phyloP scores from a whole-genome alignment of 2,113 vertebrate genomes.

The Erythrocebus patas region DNA sequence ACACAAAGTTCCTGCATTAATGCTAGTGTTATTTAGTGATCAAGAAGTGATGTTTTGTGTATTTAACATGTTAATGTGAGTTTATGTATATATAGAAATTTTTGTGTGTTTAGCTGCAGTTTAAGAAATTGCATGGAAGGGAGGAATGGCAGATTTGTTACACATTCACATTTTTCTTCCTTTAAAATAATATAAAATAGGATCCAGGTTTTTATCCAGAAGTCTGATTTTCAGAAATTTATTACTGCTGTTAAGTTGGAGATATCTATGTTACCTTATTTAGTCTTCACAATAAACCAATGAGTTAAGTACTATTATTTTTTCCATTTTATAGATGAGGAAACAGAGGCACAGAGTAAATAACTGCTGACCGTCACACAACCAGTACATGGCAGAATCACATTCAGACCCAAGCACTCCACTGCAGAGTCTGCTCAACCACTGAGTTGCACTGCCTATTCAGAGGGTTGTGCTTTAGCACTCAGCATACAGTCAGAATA shows the following conservation, averaged over 20 bases:
- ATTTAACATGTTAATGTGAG: background rate
- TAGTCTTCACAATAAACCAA: background rate
- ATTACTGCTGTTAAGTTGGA: background rate
- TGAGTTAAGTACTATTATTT: background rate
- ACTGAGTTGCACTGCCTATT: background rate
- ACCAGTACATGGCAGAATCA: background rate
- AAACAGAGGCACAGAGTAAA: background rate
- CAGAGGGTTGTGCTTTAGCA: background rate
- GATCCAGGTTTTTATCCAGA: background rate
- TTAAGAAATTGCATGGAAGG: background rate
- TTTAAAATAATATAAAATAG: background rate
- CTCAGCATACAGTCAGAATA: background rate
- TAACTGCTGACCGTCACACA: background rate
- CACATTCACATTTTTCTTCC: background rate
- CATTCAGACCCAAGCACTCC: background rate
- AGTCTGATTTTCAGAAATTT: background rate
- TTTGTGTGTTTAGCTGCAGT: background rate
- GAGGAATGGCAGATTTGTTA: background rate
- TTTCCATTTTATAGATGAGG: background rate
- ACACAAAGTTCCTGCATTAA: background rate
- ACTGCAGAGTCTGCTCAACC: background rate
- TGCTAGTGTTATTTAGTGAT: background rate
- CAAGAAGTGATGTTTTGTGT: background rate
- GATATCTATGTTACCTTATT: background rate
- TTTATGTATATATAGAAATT: background rate